Evolutionary conservation across 2,888 invertebrate genomes (phyloP).

Genomic region (Agapostemon virescens): DNA sequence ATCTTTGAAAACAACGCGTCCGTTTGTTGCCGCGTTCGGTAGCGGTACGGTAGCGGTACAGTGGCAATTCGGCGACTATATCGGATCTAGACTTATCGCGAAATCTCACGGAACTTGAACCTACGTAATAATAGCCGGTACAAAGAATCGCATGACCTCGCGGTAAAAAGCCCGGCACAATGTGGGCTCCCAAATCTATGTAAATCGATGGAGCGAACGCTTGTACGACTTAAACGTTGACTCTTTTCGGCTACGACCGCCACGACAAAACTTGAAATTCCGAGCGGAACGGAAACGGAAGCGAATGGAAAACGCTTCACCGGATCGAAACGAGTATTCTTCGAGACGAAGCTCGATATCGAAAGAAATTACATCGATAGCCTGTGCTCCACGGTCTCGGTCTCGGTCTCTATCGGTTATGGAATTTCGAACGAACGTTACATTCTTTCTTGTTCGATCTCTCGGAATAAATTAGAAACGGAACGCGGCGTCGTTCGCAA

Average conservation of each 20-base stretch:
- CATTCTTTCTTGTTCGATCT: not conserved
- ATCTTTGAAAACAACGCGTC: slow-evolving; percentile 12
- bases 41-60: too few species aligned
- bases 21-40: slow-evolving; percentile 20
- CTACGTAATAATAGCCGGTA: slow-evolving; percentile 39
- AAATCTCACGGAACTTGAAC: slow-evolving; percentile 40
- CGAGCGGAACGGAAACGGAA: not conserved
- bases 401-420: not conserved
- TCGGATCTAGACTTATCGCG: slow-evolving; percentile 55
- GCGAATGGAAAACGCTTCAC: too few species aligned
- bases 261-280: not conserved
- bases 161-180: slow-evolving; percentile 71
- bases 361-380: not conserved
- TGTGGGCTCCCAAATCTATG: slow-evolving; percentile 65
- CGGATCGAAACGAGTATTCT: not conserved
- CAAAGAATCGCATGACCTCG: slow-evolving; percentile 70
- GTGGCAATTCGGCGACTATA: slow-evolving; percentile 44
- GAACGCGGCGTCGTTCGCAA: slow-evolving; percentile 5
- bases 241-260: slow-evolving; percentile 59
- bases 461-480: not conserved
- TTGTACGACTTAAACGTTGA: slow-evolving; percentile 73
- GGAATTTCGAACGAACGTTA: not conserved
- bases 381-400: not conserved
- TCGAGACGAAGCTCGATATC: not conserved
- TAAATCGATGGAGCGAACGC: slow-evolving; percentile 62